Evolutionary conservation across 2,113 vertebrate genomes (phyloP).

Genomic region (Emberiza fucata): DNA sequence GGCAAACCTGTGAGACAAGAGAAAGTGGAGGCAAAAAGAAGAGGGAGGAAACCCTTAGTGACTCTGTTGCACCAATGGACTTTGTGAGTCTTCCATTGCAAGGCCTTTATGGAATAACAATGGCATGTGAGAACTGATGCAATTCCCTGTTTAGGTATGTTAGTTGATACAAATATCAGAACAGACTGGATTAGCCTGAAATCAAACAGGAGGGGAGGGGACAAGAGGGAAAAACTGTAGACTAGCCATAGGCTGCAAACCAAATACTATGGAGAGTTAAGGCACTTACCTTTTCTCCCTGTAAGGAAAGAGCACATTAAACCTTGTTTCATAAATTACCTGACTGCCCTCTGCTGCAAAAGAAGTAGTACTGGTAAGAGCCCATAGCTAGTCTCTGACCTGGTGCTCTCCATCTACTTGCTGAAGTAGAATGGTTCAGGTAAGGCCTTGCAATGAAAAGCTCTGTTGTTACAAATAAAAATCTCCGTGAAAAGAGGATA

Average conservation of each 20-base stretch:
- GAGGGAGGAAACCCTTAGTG: slow-evolving; percentile 84
- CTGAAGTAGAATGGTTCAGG: slow-evolving; percentile 54
- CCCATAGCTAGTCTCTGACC: slow-evolving; percentile 80
- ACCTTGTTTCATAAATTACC: slow-evolving; percentile 30
- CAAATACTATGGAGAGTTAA: slow-evolving; percentile 53
- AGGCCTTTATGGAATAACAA: slow-evolving; percentile 74
- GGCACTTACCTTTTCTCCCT: slow-evolving; percentile 52
- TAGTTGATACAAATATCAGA: background rate
- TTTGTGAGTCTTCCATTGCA: slow-evolving; percentile 84
- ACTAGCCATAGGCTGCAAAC: slow-evolving; percentile 80
- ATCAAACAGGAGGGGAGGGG: slow-evolving; percentile 24
- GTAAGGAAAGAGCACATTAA: slow-evolving; percentile 10
- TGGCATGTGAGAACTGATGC: background rate
- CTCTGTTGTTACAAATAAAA: slow-evolving; percentile 47
- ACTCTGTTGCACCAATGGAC: slow-evolving; percentile 77
- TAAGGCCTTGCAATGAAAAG: slow-evolving; percentile 88
- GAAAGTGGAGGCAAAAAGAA: slow-evolving; percentile 75
- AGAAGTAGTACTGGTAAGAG: slow-evolving; percentile 65
- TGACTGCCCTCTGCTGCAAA: slow-evolving; percentile 69
- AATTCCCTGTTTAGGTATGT: background rate
- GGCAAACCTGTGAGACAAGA: slow-evolving; percentile 67
- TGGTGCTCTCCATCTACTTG: slow-evolving; percentile 73
- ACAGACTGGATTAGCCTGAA: background rate
- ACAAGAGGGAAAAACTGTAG: background rate
- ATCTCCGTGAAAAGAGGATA: slow-evolving; percentile 53